Evolutionary conservation across 2,113 vertebrate species (phyloP), one percentile per base, ranked within the genome.

Genomic region (Forbesichthys papilliferus): DNA sequence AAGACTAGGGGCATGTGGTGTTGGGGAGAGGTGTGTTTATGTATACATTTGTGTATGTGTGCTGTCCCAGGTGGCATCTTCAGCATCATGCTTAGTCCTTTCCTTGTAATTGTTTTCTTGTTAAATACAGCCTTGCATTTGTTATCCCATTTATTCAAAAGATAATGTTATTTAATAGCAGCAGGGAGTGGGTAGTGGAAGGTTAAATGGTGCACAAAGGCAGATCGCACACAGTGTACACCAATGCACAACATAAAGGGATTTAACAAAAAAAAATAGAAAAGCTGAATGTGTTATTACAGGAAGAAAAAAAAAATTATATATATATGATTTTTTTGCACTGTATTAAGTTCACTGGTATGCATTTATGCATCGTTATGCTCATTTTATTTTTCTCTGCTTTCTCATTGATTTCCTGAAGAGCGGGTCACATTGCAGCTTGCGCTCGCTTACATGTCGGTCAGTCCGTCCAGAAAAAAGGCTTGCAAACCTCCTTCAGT

Each of bases 271-370:
- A 18, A 5, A 10, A 27, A 20, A 57, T 16, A 55, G 5, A 55
- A 55, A 57, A 9, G 55, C 33, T 57, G 55, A 57, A 57, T 57
- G 11, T 57, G 9, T 33, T 57, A 57, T 57, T 57, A 57, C 55
- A 57, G 55, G 18, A 57, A 57, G 4, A 16, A 16, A 16, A 16
- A 16, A 16, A 16, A 16, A 16, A 67, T 48, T 58, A 58, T 84
- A 27, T 84, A 86, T 86, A 87, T 90, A 87, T 87, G 59, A 73
- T 90, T 87, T 90, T 92, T 92, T 92, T 92, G 90, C 90, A 90
- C 86, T 89, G 92, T 83, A 75, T 89, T 78, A 86, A 91, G 86
- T 92, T 86, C 85, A 88, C 74, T 87, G 81, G 82, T 92, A 84
- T 87, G 87, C 85, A 90, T 81, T 77, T 84, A 85, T 91, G 88